phyloP scores from a whole-genome alignment of 2,797 vertebrate species.

The Anguilla pacifica region DNA sequence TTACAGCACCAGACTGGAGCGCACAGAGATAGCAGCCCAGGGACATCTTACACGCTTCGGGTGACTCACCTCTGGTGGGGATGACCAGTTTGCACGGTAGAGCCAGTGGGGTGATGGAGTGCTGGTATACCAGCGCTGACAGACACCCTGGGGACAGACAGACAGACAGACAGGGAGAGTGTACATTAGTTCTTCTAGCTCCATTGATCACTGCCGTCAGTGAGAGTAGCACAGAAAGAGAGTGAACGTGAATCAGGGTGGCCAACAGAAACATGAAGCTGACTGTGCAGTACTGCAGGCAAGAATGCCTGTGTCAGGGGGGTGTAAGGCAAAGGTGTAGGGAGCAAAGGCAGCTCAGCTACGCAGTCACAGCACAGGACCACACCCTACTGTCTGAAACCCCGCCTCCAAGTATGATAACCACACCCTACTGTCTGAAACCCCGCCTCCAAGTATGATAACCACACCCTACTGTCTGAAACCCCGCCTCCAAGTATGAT shows the following conservation, averaged over 20 bases:
- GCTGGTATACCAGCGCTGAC: slow-evolving; percentile 96
- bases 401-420: too few species aligned
- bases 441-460: too few species aligned
- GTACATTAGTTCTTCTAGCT: slow-evolving; percentile 30
- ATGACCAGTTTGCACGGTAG: slow-evolving; percentile 96
- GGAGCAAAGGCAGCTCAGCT: too few species aligned
- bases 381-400: too few species aligned
- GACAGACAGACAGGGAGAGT: slow-evolving; percentile 23
- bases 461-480: too few species aligned
- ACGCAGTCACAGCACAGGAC: too few species aligned
- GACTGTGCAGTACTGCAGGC: too few species aligned
- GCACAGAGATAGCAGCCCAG: slow-evolving; percentile 21
- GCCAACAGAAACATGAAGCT: not conserved
- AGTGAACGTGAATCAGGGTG: not conserved
- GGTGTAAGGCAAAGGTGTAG: too few species aligned
- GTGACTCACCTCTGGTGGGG: slow-evolving; percentile 86
- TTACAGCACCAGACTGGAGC: not conserved
- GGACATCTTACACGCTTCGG: slow-evolving; percentile 5
- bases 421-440: too few species aligned
- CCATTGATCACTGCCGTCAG: not conserved
- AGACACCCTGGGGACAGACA: slow-evolving; percentile 81
- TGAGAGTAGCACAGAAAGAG: not conserved
- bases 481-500: too few species aligned
- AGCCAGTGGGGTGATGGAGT: slow-evolving; percentile 95
- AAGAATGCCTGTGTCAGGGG: too few species aligned